Conservation (phyloP, 2,113 vertebrate genomes). For the Aviceda subcristata region DNA sequence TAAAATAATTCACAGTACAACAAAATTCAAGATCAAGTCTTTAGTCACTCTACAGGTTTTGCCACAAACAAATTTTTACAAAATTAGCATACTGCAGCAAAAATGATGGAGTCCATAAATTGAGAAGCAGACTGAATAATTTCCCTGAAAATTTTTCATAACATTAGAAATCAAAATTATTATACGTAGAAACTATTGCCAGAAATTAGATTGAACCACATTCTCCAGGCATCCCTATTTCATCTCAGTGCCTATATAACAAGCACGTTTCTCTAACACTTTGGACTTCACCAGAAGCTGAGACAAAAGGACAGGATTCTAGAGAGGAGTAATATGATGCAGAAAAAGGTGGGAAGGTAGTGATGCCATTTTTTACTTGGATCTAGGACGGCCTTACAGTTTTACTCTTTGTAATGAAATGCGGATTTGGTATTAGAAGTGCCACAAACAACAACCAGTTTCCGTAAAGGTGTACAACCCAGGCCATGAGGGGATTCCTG, state of each 20-base stretch:
- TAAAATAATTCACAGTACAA: neutral
- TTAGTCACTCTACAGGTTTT: neutral
- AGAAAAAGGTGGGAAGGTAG: neutral
- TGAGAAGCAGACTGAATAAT: neutral
- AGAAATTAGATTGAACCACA: neutral
- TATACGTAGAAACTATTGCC: neutral
- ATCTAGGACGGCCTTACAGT: neutral
- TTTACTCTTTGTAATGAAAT: neutral
- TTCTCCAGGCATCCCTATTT: neutral
- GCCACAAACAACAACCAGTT: neutral
- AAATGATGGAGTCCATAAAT: neutral
- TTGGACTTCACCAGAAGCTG: neutral
- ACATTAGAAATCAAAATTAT: neutral
- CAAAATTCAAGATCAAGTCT: neutral
- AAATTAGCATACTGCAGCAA: neutral
- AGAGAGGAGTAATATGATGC: neutral
- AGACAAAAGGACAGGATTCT: neutral
- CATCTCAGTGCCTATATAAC: neutral
- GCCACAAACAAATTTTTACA: neutral
- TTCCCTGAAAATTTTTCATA: neutral
- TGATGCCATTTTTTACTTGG: neutral
- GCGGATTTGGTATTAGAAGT: neutral
- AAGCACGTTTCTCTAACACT: neutral
- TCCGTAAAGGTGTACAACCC: neutral
- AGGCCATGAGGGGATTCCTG: accelerated